These are phyloP conservation scores for Sula dactylatra DNA, from an alignment of 2,113 vertebrate genomes.

Conservation along the genomic window DNA sequence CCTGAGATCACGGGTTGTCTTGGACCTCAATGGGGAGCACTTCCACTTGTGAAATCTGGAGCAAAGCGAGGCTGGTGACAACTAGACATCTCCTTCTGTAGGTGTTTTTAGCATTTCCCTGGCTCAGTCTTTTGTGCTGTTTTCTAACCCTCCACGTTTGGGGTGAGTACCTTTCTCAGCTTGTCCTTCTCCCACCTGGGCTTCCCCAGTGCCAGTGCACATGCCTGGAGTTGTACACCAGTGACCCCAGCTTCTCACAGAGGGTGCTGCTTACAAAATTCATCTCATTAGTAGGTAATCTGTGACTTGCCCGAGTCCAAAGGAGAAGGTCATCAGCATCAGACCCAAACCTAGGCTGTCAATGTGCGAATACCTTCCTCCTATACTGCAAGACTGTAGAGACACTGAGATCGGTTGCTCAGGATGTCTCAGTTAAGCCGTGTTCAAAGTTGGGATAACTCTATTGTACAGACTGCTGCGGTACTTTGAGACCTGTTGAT, in stretches of 20 bases:
- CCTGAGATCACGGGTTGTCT: neutral
- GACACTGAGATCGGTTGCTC: neutral
- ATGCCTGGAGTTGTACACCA: neutral
- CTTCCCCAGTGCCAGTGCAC: neutral
- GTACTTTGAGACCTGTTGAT: neutral
- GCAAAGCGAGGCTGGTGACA: neutral
- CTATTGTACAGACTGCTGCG: neutral
- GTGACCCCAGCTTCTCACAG: neutral
- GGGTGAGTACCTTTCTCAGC: neutral
- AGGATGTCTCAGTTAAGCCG: neutral
- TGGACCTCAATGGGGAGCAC: neutral
- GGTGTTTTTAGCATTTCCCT: neutral
- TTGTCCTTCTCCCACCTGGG: neutral
- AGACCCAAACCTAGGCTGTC: neutral
- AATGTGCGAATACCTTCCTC: neutral
- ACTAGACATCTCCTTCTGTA: neutral
- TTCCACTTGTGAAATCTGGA: neutral
- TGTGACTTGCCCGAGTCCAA: neutral
- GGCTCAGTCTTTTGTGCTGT: neutral
- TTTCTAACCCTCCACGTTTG: neutral
- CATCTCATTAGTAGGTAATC: neutral
- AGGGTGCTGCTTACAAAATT: neutral
- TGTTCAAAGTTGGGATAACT: neutral
- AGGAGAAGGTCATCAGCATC: accelerated
- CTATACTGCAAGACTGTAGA: neutral